Evolutionary conservation across 2,797 vertebrate species (phyloP), one percentile per base, ranked within the genome.

Genomic region (Halcyon smyrnensis): DNA sequence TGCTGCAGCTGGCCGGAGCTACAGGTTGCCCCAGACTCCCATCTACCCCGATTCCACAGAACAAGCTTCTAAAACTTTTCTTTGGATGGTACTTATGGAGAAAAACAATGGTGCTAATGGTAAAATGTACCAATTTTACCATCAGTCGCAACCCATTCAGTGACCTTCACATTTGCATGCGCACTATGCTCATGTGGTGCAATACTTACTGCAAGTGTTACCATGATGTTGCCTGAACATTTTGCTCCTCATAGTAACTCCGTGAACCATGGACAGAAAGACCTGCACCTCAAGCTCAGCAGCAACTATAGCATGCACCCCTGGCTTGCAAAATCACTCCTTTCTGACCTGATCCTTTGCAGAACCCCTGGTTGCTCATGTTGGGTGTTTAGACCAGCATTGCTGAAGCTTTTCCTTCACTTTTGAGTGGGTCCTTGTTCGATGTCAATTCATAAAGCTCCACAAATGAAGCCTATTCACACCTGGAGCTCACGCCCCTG

Each of bases 1-100:
- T 34, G 28, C 48, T 80, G 46, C 71, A 67, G 46, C 60, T 79
- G 50, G 60, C 30, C 17, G 51, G 37, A 23, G 53, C 27, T 39
- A 77, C 0, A 1, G 17, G 9, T 48, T 85, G 48, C 24, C 48
- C 43, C 18, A 45, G 59, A 41, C 17, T 50, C 24, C 0, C 0
- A 3, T 11, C 30, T 65, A 25, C 28, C 57, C 39, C 1, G 1
- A 54, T 74, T 43, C 25, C 48, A 45, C 56, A 60, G 57, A 73
- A 70, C 4, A 73, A 68, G 11, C 2, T 84, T 12, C 23, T 34
- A 75, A 36, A 53, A 12, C 3, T 88, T 54, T 70, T 48, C 15
- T 71, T 74, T 60, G 23, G 8, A 34, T 18, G 14, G 41, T 18
- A 32, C 23, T 62, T 62, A 46, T 0, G 5, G 30, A 70, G 46